Conservation (phyloP, 2,888 invertebrate species). For the Tetranychus piercei region DNA sequence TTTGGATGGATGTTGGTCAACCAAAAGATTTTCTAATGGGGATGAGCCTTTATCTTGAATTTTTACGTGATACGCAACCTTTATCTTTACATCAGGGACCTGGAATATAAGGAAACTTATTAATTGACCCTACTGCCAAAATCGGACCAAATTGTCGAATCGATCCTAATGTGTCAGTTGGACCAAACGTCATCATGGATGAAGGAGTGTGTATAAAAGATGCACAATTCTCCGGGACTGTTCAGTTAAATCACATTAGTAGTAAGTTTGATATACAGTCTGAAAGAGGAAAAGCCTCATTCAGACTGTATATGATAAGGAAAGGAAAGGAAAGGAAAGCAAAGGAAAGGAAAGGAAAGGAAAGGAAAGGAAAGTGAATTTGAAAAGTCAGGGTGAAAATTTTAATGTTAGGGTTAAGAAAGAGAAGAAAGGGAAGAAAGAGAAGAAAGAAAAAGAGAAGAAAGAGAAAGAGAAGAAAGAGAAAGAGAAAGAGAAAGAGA, state of each 20-base stretch:
- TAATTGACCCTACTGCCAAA: conserved; percentile 73
- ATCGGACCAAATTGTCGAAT: conserved; percentile 87
- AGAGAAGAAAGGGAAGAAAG: no score
- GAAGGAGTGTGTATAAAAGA: conserved; percentile 92
- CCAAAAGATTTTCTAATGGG: conserved; percentile 94
- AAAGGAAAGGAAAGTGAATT: no score
- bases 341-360: no score
- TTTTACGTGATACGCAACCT: conserved; percentile 57
- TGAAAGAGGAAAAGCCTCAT: no score
- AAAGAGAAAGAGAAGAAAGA: no score
- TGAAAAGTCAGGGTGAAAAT: background rate
- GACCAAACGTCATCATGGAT: conserved; percentile 71
- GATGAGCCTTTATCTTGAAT: conserved; percentile 77
- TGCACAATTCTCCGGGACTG: conserved; percentile 74
- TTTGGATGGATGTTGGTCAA: conserved; percentile 99
- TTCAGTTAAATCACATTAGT: conserved; percentile 62
- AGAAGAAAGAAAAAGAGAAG: no score
- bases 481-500: no score
- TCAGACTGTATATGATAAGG: no score
- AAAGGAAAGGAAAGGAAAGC: no score
- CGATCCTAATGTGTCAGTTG: conserved; percentile 95
- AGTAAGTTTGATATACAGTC: no score
- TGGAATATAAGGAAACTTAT: conserved; percentile 75
- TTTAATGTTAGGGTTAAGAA: no score
- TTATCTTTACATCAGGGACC: conserved; percentile 47